Evolutionary conservation across 2,888 invertebrate species (phyloP).

Genomic region (Apodemia duryi): DNA sequence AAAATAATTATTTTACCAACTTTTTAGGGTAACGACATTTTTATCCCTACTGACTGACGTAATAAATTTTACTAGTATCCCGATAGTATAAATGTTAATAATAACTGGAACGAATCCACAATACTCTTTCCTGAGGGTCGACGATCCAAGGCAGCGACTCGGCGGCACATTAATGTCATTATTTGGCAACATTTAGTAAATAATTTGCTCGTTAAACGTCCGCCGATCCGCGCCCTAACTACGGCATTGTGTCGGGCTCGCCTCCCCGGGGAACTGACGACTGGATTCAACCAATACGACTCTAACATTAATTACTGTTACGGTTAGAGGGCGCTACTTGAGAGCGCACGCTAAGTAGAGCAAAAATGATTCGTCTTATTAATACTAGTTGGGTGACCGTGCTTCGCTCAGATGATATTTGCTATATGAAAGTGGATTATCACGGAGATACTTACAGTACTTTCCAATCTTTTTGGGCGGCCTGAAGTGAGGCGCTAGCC

Average conservation of each 20-base stretch:
- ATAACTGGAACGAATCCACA: slow-evolving; percentile 22
- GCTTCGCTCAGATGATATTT: too few relatives aligned
- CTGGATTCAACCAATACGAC: slow-evolving; percentile 64
- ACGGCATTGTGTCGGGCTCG: slow-evolving; percentile 65
- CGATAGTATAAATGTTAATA: not conserved
- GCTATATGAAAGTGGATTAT: too few relatives aligned
- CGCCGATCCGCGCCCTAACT: slow-evolving; percentile 68
- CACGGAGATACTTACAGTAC: too few relatives aligned
- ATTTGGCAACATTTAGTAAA: slow-evolving; percentile 79
- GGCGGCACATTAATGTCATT: slow-evolving; percentile 68
- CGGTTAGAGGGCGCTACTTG: slow-evolving; percentile 45
- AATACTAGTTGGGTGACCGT: too few relatives aligned
- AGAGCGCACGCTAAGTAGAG: too few relatives aligned
- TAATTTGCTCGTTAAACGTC: slow-evolving; percentile 77
- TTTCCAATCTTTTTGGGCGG: too few relatives aligned
- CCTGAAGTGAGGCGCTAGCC: too few relatives aligned
- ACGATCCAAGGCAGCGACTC: slow-evolving; percentile 29
- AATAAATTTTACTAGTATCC: too few relatives aligned
- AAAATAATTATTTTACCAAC: too few relatives aligned
- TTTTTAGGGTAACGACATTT: too few relatives aligned
- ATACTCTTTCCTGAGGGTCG: slow-evolving; percentile 27
- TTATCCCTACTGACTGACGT: too few relatives aligned
- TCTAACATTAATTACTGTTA: slow-evolving; percentile 66
- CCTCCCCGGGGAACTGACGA: slow-evolving; percentile 60
- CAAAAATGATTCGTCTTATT: too few relatives aligned